phyloP scores from a whole-genome alignment of 2,113 vertebrate genomes.

The Barbus barbus region DNA sequence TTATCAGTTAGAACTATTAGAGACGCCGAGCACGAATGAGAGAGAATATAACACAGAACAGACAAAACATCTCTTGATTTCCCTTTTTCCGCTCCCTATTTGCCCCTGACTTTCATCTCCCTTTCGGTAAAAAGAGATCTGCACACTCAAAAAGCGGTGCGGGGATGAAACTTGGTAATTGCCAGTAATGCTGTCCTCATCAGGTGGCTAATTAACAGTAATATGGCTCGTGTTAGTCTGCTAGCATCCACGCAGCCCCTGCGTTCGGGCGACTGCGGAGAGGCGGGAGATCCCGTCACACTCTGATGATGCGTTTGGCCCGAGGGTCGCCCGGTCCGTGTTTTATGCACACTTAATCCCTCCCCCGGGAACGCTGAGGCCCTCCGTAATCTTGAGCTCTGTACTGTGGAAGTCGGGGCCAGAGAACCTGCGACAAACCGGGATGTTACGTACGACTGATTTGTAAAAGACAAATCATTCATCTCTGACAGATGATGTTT shows the following conservation, averaged over 20 bases:
- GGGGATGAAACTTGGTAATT: conserved; percentile 71
- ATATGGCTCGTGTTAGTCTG: conserved; percentile 65
- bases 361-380: not conserved
- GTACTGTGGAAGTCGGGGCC: not conserved
- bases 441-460: not conserved
- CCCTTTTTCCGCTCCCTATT: conserved; percentile 4
- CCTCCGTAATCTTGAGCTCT: not conserved
- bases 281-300: conserved; percentile 35
- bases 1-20: conserved; percentile 56
- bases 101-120: conserved; percentile 27
- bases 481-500: conserved; percentile 37
- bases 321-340: conserved; percentile 35
- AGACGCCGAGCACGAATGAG: conserved; percentile 21
- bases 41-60: conserved; percentile 43
- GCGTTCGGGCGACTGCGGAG: conserved; percentile 39
- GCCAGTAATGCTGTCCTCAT: conserved; percentile 72
- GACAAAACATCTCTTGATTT: conserved; percentile 40
- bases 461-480: conserved; percentile 22
- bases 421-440: not conserved
- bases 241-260: conserved; percentile 54
- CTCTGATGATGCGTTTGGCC: conserved; percentile 27
- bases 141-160: conserved; percentile 57
- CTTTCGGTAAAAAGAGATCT: conserved; percentile 44
- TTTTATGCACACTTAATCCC: conserved; percentile 21
- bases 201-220: conserved; percentile 74